A percentile compares a stretch with the other conserved stretches of the same genome.
phyloP scores from a whole-genome alignment of 2,888 invertebrate genomes.

The Polymixis lichenea region DNA sequence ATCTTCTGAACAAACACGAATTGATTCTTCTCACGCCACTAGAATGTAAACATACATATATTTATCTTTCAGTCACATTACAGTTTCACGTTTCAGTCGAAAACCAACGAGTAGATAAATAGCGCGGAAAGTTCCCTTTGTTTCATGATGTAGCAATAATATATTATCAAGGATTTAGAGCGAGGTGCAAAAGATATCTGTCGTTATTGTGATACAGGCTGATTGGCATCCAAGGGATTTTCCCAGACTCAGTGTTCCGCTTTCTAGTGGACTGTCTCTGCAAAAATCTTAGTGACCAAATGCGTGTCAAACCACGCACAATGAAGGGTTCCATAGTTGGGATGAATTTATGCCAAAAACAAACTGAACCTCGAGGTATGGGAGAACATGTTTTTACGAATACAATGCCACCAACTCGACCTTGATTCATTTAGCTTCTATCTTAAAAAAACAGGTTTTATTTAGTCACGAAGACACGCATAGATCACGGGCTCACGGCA shows the following conservation, averaged over 20 bases:
- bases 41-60: neutral
- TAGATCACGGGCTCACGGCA: no score
- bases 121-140: constrained; percentile 30
- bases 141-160: neutral
- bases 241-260: neutral
- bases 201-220: neutral
- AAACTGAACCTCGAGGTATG: no score
- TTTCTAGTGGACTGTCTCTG: no score
- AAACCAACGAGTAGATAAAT: neutral
- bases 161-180: neutral
- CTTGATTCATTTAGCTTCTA: no score
- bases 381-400: no score
- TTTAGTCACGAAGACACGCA: no score
- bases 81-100: neutral
- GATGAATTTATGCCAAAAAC: no score
- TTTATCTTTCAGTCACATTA: constrained; percentile 24
- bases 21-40: neutral
- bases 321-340: no score
- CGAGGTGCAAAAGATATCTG: neutral
- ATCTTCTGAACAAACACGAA: neutral
- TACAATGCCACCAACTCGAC: no score
- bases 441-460: no score
- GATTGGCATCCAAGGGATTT: neutral
- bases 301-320: no score
- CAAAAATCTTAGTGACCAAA: no score